phyloP scores from a whole-genome alignment of 2,888 invertebrate species.

The Tiliacea aurago region DNA sequence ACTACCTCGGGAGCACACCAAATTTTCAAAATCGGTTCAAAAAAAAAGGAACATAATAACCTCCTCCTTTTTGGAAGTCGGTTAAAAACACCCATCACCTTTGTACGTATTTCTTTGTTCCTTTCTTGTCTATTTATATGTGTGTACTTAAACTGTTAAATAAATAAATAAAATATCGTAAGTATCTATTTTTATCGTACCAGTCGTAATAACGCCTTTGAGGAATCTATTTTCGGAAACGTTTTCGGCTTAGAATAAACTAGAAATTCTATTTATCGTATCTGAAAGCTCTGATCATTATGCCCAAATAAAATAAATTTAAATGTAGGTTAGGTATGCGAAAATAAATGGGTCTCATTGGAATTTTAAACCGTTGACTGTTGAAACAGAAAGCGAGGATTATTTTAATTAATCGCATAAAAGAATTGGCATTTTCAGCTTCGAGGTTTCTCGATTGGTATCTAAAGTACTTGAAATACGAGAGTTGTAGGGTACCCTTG shows the following conservation, averaged over 20 bases:
- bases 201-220: not conserved
- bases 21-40: too few species aligned
- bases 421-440: conserved; percentile 19
- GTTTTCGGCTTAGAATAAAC: conserved; percentile 17
- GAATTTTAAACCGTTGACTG: conserved; percentile 36
- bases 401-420: conserved; percentile 10
- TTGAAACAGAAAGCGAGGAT: not conserved
- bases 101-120: too few species aligned
- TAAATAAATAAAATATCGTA: too few species aligned
- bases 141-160: too few species aligned
- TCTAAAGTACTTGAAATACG: conserved; percentile 30
- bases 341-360: conserved; percentile 25
- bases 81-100: too few species aligned
- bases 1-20: too few species aligned
- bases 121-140: too few species aligned
- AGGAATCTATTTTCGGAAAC: conserved; percentile 20
- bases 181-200: not conserved
- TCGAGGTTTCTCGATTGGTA: conserved; percentile 10
- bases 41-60: too few species aligned
- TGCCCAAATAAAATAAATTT: conserved; percentile 22
- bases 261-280: conserved; percentile 16
- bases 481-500: conserved; percentile 10
- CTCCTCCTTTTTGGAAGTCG: too few species aligned
- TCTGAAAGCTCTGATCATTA: not conserved
- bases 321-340: not conserved